phyloP scores from a whole-genome alignment of 2,113 vertebrate genomes.

The Macquaria ambigua region DNA sequence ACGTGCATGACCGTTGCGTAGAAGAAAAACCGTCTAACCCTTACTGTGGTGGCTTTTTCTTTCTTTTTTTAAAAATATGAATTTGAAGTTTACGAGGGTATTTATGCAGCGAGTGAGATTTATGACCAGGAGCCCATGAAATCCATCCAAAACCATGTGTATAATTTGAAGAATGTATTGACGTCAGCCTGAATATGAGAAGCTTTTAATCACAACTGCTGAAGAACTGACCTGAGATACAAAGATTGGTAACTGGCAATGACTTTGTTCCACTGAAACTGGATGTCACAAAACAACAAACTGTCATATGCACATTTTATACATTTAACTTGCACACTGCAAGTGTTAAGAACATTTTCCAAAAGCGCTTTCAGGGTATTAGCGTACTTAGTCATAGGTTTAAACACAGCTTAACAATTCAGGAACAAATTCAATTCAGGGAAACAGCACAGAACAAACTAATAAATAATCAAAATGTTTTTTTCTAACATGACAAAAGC shows the following conservation, averaged over 20 bases:
- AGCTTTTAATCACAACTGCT: constrained; percentile 64
- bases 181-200: constrained; percentile 61
- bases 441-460: neutral
- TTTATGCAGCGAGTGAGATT: constrained; percentile 61
- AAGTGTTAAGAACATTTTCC: neutral
- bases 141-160: constrained; percentile 68
- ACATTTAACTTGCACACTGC: neutral
- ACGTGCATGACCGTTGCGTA: neutral
- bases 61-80: constrained; percentile 41
- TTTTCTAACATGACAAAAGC: neutral
- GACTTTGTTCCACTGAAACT: constrained; percentile 21
- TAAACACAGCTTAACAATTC: neutral
- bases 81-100: constrained; percentile 52
- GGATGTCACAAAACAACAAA: neutral
- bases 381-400: neutral
- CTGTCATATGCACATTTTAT: neutral
- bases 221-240: constrained; percentile 43
- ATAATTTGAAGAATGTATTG: constrained; percentile 72
- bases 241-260: constrained; percentile 37
- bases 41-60: constrained; percentile 21
- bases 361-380: neutral
- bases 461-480: neutral
- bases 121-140: constrained; percentile 60
- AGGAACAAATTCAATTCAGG: too few relatives aligned
- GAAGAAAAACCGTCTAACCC: constrained; percentile 7